Conservation (phyloP, 2,888 invertebrate species). For the Macaria liturata region DNA sequence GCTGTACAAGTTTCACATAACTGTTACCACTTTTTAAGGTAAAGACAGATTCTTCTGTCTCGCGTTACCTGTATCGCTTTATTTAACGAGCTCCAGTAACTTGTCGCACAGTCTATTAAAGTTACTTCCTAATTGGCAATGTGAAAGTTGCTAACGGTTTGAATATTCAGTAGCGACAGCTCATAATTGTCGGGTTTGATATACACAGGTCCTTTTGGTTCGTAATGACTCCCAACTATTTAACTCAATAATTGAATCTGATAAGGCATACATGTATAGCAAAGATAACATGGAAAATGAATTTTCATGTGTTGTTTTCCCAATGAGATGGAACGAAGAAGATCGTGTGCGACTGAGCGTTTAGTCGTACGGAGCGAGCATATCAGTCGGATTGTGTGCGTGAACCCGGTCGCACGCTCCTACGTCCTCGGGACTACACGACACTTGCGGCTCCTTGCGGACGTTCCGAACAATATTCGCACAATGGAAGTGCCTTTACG, state of each 20-base stretch:
- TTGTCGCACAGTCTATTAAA: constrained; percentile 16
- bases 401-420: constrained; percentile 66
- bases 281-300: too few relatives aligned
- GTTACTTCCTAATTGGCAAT: constrained; percentile 22
- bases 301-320: constrained; percentile 31
- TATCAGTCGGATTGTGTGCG: constrained; percentile 65
- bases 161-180: constrained; percentile 18
- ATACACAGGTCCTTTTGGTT: constrained; percentile 1
- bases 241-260: too few relatives aligned
- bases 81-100: constrained; percentile 18
- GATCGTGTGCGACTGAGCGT: constrained; percentile 40
- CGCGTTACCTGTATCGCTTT: constrained; percentile 28
- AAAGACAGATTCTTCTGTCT: constrained; percentile 33
- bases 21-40: constrained; percentile 26
- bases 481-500: constrained; percentile 59
- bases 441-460: constrained; percentile 43
- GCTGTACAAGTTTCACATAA: constrained; percentile 31
- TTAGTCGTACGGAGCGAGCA: constrained; percentile 38
- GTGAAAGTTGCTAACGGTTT: constrained; percentile 22
- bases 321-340: constrained; percentile 58
- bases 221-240: not conserved
- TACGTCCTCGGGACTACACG: constrained; percentile 55
- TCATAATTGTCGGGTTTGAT: constrained; percentile 11
- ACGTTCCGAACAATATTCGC: constrained; percentile 59
- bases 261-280: too few relatives aligned